Evolutionary conservation across 23 tunicate species (phyloP).

Genomic region (Botrylloides violaceus): DNA sequence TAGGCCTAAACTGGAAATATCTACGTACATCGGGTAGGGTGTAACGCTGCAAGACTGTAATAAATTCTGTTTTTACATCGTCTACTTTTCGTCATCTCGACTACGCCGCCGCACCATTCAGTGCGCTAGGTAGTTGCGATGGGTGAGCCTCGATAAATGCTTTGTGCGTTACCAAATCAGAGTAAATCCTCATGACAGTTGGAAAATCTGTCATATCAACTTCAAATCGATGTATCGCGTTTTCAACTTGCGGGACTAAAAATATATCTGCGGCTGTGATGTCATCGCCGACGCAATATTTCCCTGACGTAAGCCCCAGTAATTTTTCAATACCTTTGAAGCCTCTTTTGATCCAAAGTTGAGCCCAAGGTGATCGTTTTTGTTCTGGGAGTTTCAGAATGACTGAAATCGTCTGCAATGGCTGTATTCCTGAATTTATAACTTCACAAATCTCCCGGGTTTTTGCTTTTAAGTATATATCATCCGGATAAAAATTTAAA

Average conservation of each 20-base stretch:
- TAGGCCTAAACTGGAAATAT: no score
- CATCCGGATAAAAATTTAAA: constrained; percentile 26
- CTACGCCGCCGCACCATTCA: no score
- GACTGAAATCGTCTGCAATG: constrained; percentile 41
- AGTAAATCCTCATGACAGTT: neutral
- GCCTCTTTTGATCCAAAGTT: constrained; percentile 12
- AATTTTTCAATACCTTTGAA: constrained; percentile 28
- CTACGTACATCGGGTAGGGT: no score
- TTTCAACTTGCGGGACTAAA: constrained; percentile 42
- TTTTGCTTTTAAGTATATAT: constrained; percentile 20
- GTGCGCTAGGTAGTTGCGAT: no score
- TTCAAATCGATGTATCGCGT: constrained; percentile 1
- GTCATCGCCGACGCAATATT: constrained; percentile 46
- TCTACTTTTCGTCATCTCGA: no score
- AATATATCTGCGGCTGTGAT: constrained; percentile 54
- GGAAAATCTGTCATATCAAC: neutral
- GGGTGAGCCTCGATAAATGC: neutral
- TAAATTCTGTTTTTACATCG: no score
- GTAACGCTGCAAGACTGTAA: no score
- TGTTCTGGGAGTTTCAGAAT: constrained; percentile 14
- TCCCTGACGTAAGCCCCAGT: constrained; percentile 13
- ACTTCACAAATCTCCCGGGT: constrained; percentile 46
- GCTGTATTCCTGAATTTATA: constrained; percentile 55
- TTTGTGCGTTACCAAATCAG: neutral
- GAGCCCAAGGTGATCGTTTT: constrained; percentile 20